phyloP scores from a whole-genome alignment of 1,140 invertebrate species.

The Arion vulgaris region DNA sequence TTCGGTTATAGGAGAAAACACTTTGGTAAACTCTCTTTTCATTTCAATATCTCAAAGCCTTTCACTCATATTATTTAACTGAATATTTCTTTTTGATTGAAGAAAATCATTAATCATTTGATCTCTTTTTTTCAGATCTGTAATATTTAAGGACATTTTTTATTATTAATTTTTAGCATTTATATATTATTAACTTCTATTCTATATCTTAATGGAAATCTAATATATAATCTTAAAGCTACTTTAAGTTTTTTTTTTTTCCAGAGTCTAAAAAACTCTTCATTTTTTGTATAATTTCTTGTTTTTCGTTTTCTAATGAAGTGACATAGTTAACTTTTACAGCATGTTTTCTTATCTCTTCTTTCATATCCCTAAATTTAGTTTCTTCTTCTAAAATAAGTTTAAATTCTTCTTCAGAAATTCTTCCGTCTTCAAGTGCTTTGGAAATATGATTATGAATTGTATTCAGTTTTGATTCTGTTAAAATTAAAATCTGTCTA shows the following conservation, averaged over 20 bases:
- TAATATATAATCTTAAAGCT: too few relatives aligned
- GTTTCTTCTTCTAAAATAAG: slow-evolving; percentile 19
- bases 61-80: slow-evolving; percentile 14
- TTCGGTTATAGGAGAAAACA: background rate
- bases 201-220: too few relatives aligned
- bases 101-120: background rate
- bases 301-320: slow-evolving; percentile 7
- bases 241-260: background rate
- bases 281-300: background rate
- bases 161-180: background rate
- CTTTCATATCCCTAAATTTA: background rate
- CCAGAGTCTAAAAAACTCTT: background rate
- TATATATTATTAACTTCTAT: background rate
- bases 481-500: slow-evolving; percentile 9
- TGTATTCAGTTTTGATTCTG: slow-evolving; percentile 1
- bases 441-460: slow-evolving; percentile 11
- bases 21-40: background rate
- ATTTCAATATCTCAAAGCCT: slow-evolving; percentile 5
- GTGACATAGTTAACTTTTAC: background rate
- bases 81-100: slow-evolving; percentile 3
- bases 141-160: background rate
- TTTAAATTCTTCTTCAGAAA: slow-evolving; percentile 14
- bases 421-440: slow-evolving; percentile 1
- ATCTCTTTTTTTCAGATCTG: background rate
- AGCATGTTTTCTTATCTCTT: slow-evolving; percentile 1